phyloP scores from a whole-genome alignment of 2,888 invertebrate genomes.

The Mesorhabditis sp. region DNA sequence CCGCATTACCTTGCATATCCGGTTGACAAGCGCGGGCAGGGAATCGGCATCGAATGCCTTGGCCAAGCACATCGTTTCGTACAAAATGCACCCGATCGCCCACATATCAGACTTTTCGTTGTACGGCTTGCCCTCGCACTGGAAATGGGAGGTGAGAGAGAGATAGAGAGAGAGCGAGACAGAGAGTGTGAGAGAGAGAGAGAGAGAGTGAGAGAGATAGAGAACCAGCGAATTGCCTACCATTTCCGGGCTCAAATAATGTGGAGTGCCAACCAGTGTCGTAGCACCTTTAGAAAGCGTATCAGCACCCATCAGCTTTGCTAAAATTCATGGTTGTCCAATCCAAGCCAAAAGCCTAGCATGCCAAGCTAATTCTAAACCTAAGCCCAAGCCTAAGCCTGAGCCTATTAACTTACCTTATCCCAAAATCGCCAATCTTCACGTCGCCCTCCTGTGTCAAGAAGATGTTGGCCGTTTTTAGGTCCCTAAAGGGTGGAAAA shows the following conservation, averaged over 20 bases:
- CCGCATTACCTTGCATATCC: constrained; percentile 74
- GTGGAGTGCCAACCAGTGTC: constrained; percentile 63
- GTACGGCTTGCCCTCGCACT: constrained; percentile 75
- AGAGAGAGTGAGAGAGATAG: too few relatives aligned
- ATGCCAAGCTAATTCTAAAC: too few relatives aligned
- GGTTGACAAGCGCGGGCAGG: constrained; percentile 72
- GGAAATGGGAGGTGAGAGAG: constrained; percentile 26
- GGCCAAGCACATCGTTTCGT: constrained; percentile 72
- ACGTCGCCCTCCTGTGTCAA: constrained; percentile 69
- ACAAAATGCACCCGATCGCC: constrained; percentile 73
- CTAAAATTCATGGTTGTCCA: constrained; percentile 41
- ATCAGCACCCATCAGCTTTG: constrained; percentile 71
- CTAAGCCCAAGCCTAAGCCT: too few relatives aligned
- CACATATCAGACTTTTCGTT: constrained; percentile 76
- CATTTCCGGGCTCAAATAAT: constrained; percentile 63
- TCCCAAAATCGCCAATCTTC: constrained; percentile 75
- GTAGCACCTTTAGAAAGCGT: constrained; percentile 59
- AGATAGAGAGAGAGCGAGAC: constrained; percentile 4
- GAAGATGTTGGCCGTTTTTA: constrained; percentile 75
- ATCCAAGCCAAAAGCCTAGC: too few relatives aligned
- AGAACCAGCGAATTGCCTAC: constrained; percentile 12
- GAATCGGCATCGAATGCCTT: constrained; percentile 74
- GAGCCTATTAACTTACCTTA: constrained; percentile 53
- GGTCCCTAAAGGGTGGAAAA: constrained; percentile 63
- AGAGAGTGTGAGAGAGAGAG: neutral